Evolutionary conservation across 2,797 vertebrate species (phyloP).

Genomic region (Rachycentron canadum): DNA sequence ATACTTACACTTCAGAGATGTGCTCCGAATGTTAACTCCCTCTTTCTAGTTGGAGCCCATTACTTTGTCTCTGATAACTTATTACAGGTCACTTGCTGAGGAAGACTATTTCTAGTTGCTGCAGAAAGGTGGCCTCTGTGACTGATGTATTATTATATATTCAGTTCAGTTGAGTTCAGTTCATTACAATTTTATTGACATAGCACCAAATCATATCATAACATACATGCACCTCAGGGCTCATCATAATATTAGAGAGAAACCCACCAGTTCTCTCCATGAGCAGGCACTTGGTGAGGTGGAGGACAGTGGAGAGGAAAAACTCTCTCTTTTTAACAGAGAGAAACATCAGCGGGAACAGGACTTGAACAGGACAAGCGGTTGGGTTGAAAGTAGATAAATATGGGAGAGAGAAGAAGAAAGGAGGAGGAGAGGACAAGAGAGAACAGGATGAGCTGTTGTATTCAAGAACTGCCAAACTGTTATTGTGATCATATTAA

Average conservation of each 20-base stretch:
- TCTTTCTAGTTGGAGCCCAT: slow-evolving; percentile 43
- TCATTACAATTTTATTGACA: neutral
- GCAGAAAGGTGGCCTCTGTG: slow-evolving; percentile 5
- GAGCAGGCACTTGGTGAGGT: neutral
- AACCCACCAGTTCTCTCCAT: neutral
- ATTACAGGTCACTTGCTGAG: slow-evolving; percentile 30
- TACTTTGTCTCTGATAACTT: slow-evolving; percentile 51
- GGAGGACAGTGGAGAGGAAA: neutral
- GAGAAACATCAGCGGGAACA: neutral
- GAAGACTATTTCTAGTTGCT: slow-evolving; percentile 8
- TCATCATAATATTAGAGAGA: neutral
- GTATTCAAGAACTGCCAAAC: neutral
- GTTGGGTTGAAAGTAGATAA: neutral
- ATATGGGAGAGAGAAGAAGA: neutral
- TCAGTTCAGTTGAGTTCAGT: neutral
- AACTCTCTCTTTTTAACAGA: neutral
- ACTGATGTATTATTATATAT: neutral
- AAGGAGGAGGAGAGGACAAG: neutral
- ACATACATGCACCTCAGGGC: neutral
- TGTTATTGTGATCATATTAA: too few species aligned
- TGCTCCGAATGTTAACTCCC: slow-evolving; percentile 72
- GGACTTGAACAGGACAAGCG: too few species aligned
- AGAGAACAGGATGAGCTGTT: neutral
- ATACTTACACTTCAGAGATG: slow-evolving; percentile 66
- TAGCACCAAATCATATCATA: neutral